Conservation (phyloP, 2,113 vertebrate genomes). For the Recurvirostra avosetta region DNA sequence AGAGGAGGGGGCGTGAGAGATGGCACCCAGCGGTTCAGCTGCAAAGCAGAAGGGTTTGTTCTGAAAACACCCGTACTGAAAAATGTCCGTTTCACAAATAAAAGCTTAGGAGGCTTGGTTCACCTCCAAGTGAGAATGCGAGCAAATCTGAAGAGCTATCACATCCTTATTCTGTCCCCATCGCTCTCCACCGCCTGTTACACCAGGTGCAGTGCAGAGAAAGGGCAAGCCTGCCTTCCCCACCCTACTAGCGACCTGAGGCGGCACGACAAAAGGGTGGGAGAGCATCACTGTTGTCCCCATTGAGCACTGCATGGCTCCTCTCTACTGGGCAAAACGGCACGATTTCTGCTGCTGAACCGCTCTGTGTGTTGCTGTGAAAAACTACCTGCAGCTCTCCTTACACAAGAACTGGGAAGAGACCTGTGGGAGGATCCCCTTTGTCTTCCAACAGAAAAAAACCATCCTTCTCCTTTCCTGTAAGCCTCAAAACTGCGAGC, state of each 20-base stretch:
- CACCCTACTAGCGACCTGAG: accelerated
- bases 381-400: background rate
- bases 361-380: background rate
- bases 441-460: background rate
- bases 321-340: background rate
- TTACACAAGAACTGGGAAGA: background rate
- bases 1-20: background rate
- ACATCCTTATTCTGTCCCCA: background rate
- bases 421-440: background rate
- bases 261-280: accelerated
- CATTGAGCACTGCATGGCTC: background rate
- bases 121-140: accelerated
- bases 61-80: background rate
- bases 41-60: background rate
- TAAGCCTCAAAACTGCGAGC: background rate
- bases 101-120: background rate
- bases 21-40: background rate
- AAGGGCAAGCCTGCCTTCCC: background rate
- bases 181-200: background rate
- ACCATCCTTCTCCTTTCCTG: background rate
- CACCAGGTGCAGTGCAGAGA: accelerated
- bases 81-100: background rate
- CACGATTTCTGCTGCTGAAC: background rate
- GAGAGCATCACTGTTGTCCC: background rate
- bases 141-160: background rate